Evolutionary conservation across 2,888 invertebrate species (phyloP), one percentile per base, ranked within the genome.

Genomic region (Yponomeuta malinellus): DNA sequence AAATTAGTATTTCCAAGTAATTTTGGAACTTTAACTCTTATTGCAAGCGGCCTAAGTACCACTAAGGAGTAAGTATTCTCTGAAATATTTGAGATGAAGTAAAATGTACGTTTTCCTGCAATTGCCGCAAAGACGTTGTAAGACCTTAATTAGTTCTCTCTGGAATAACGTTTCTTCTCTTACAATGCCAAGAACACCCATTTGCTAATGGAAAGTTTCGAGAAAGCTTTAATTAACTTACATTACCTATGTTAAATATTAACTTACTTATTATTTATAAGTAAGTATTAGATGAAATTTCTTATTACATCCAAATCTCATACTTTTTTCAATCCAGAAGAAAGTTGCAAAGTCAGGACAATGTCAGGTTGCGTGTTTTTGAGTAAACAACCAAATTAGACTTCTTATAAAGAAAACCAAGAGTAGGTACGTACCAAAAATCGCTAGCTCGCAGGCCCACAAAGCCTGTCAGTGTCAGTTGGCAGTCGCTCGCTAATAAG

Each of bases 401-500:
- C 10, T 59, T 59, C 52, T 59, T 43, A 43, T 43, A 6, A 43
- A 43, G 37, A 52, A 4, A 9, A 52, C 10, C 5, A 52, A 12
- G 15, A 3, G 52, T 15, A 15, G 12, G 52, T 15, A 73, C 70
- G 72, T 72, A 71, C 70, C 75, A 74, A 76, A 78, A 78, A 8
- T 29, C 75, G 78, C 33, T 33, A 33, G 33, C 81, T 83, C 82
- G 80, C 80, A 79, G 76, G 73, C 73, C 76, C 73, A 80, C 83
- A 83, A 80, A 82, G 78, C 79, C 79, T 78, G 78, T 76, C 75
- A 78, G 75, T 78, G 78, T 76, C 75, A 78, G 75, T 78, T 83
- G 83, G 81, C 83, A 82, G 79, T 79, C 78, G 79, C 76, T 78
- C 78, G 79, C 76, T 78, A 81, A 80, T 80, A 80, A 78, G 77